A percentile compares a stretch with the other conserved stretches of the same genome.
Evolutionary conservation across 2,888 invertebrate genomes (phyloP).

Genomic region (Agonopterix alstromeriana): DNA sequence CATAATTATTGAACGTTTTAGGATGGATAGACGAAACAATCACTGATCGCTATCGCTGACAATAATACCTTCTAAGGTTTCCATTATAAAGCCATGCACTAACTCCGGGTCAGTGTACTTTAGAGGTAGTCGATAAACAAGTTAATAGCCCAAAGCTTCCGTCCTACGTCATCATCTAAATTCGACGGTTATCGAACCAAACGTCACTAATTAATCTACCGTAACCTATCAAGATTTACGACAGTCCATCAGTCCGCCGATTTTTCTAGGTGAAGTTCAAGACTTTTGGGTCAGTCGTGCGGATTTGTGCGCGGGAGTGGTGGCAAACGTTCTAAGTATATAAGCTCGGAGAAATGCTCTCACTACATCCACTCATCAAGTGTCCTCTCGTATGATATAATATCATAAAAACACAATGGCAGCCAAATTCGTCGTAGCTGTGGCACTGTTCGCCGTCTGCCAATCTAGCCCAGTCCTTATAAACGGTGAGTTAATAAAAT

Average conservation of each 20-base stretch:
- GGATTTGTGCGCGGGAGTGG: conserved; percentile 41
- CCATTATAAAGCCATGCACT: neutral
- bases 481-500: conserved; percentile 45
- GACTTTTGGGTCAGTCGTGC: conserved; percentile 44
- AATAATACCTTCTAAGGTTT: too few relatives aligned
- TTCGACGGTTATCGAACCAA: conserved; percentile 1
- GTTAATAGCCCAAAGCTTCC: neutral
- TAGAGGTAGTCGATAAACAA: neutral
- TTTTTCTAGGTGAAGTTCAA: conserved; percentile 64
- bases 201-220: conserved; percentile 48
- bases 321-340: conserved; percentile 43
- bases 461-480: conserved; percentile 48
- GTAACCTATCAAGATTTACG: conserved; percentile 59
- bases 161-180: conserved; percentile 1
- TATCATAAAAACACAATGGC: conserved; percentile 42
- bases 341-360: conserved; percentile 71
- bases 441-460: conserved; percentile 51
- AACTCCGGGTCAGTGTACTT: neutral
- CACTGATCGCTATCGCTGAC: too few relatives aligned
- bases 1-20: too few relatives aligned
- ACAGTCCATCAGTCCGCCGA: conserved; percentile 33
- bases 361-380: conserved; percentile 60
- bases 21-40: too few relatives aligned
- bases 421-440: conserved; percentile 48
- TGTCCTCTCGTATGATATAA: conserved; percentile 34